Conservation (phyloP, 64 coral and sea anemone genomes). For the Montipora foliosa region DNA sequence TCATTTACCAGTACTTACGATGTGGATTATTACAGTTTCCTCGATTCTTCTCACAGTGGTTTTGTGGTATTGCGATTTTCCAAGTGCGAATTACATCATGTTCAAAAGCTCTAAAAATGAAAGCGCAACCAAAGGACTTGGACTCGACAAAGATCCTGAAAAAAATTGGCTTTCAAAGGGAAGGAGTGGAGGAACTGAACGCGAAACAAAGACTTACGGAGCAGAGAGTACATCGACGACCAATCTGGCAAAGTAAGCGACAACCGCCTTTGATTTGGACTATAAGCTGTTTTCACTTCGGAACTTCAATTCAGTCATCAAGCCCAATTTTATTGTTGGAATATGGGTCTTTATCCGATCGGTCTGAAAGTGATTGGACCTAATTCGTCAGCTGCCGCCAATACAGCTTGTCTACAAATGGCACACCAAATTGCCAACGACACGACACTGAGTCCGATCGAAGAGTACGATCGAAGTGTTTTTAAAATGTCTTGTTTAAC, state of each 20-base stretch:
- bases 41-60: neutral
- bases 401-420: too few species aligned
- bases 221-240: neutral
- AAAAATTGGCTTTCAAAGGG: neutral
- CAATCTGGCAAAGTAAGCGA: neutral
- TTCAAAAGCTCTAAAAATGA: neutral
- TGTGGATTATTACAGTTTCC: conserved; percentile 6
- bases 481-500: too few species aligned
- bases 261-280: neutral
- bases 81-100: neutral
- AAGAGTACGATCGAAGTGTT: too few species aligned
- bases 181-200: neutral
- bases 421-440: too few species aligned
- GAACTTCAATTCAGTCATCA: too few species aligned
- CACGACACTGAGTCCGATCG: too few species aligned
- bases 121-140: neutral
- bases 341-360: too few species aligned
- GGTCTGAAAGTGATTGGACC: too few species aligned
- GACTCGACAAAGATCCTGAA: neutral
- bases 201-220: neutral
- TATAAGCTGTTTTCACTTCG: too few species aligned
- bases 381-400: too few species aligned
- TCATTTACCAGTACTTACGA: conserved; percentile 14
- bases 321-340: too few species aligned
- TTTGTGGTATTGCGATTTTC: neutral